Evolutionary conservation across 2,113 vertebrate genomes (phyloP).

Genomic region (Microcebus lehilahytsara): DNA sequence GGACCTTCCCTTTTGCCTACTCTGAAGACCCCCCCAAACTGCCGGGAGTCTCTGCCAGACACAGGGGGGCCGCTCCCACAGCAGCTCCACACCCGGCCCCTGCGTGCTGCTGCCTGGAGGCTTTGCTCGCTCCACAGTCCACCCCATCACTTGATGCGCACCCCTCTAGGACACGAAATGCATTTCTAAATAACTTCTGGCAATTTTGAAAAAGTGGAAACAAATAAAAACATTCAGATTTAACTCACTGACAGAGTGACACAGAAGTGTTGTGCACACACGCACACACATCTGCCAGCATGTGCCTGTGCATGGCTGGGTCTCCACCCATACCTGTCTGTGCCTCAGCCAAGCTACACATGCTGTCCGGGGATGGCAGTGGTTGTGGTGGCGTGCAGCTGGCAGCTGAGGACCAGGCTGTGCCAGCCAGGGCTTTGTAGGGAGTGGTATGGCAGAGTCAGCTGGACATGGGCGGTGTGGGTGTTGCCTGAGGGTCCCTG

Average conservation of each 20-base stretch:
- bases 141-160: background rate
- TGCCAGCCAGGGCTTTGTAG: background rate
- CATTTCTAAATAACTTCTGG: background rate
- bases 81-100: background rate
- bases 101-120: background rate
- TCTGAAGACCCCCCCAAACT: accelerated
- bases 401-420: background rate
- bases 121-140: background rate
- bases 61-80: background rate
- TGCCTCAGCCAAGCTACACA: background rate
- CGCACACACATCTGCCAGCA: background rate
- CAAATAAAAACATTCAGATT: background rate
- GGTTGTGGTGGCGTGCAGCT: background rate
- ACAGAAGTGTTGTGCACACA: too few species aligned
- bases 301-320: accelerated
- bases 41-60: background rate
- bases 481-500: background rate
- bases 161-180: background rate
- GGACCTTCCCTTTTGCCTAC: background rate
- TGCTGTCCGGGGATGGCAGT: background rate
- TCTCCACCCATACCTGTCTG: background rate
- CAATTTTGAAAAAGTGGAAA: background rate
- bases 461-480: background rate
- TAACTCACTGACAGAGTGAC: too few species aligned
- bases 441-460: background rate